Evolutionary conservation across 2,888 invertebrate genomes (phyloP).

Genomic region (Branchipolynoe longqiensis): DNA sequence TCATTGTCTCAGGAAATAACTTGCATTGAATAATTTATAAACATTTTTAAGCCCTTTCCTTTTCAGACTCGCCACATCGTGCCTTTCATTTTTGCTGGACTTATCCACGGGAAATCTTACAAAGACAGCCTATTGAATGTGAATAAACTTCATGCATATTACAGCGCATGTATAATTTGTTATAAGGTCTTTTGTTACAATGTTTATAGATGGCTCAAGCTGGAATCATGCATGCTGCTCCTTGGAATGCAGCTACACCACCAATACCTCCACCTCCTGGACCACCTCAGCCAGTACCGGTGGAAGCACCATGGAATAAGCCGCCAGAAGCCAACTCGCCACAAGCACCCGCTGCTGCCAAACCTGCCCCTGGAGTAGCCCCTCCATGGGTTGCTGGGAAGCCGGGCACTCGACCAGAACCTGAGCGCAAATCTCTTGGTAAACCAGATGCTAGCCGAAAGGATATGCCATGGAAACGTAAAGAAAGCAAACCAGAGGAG

Average conservation of each 20-base stretch:
- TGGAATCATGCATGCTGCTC: neutral
- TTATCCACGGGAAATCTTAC: too few relatives aligned
- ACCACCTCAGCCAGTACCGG: neutral
- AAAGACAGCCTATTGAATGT: too few relatives aligned
- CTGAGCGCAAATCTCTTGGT: neutral
- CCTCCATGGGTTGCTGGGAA: constrained; percentile 40
- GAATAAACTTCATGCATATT: too few relatives aligned
- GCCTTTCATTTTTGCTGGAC: too few relatives aligned
- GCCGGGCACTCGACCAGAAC: neutral
- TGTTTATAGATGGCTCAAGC: neutral
- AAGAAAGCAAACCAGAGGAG: neutral
- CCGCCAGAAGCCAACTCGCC: neutral
- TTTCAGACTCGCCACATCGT: too few relatives aligned
- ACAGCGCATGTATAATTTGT: too few relatives aligned
- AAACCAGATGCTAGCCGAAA: neutral
- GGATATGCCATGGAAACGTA: constrained; percentile 27
- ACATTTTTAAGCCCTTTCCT: too few relatives aligned
- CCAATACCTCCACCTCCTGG: neutral
- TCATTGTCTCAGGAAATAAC: too few relatives aligned
- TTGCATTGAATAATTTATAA: too few relatives aligned
- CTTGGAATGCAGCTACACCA: neutral
- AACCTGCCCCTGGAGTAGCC: neutral
- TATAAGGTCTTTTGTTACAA: constrained; percentile 1
- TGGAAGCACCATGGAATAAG: constrained; percentile 28
- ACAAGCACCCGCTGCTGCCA: neutral